Percentiles rank a stretch among this genome's conserved stretches.
Conservation (phyloP, 2,113 vertebrate genomes). For the Corythoichthys haematopterus region DNA sequence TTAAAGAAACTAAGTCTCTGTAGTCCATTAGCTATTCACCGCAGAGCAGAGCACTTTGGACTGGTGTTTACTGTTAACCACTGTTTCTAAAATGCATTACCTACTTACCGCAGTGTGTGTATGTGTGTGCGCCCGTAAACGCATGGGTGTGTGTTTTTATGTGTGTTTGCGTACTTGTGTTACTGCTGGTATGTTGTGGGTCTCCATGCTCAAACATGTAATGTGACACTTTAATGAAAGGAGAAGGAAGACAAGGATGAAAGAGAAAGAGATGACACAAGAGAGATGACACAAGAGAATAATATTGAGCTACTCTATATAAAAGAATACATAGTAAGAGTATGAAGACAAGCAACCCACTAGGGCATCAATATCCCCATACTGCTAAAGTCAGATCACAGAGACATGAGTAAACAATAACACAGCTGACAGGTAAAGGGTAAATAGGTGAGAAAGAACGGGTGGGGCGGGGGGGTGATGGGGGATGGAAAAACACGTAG, state of each 20-base stretch:
- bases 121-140: slow-evolving; percentile 17
- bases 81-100: slow-evolving; percentile 57
- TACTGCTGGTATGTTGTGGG: slow-evolving; percentile 4
- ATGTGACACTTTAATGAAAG: slow-evolving; percentile 64
- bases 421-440: slow-evolving; percentile 9
- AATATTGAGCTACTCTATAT: slow-evolving; percentile 32
- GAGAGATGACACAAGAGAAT: slow-evolving; percentile 38
- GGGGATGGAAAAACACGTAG: too few species aligned
- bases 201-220: slow-evolving; percentile 27
- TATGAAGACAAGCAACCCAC: slow-evolving; percentile 11
- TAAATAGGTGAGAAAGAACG: background rate
- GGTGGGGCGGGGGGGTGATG: too few species aligned
- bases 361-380: slow-evolving; percentile 31
- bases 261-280: slow-evolving; percentile 27
- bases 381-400: slow-evolving; percentile 34
- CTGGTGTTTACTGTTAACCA: slow-evolving; percentile 61
- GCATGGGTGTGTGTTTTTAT: background rate
- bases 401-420: slow-evolving; percentile 13
- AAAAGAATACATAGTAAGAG: slow-evolving; percentile 10
- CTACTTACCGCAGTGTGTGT: slow-evolving; percentile 40
- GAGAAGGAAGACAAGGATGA: slow-evolving; percentile 31
- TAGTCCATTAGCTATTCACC: slow-evolving; percentile 68
- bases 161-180: slow-evolving; percentile 3
- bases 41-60: slow-evolving; percentile 61
- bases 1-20: slow-evolving; percentile 63